A percentile compares a stretch with the other conserved stretches of the same genome.
phyloP scores from a whole-genome alignment of 2,113 vertebrate genomes.

The Leptocoma aspasia region DNA sequence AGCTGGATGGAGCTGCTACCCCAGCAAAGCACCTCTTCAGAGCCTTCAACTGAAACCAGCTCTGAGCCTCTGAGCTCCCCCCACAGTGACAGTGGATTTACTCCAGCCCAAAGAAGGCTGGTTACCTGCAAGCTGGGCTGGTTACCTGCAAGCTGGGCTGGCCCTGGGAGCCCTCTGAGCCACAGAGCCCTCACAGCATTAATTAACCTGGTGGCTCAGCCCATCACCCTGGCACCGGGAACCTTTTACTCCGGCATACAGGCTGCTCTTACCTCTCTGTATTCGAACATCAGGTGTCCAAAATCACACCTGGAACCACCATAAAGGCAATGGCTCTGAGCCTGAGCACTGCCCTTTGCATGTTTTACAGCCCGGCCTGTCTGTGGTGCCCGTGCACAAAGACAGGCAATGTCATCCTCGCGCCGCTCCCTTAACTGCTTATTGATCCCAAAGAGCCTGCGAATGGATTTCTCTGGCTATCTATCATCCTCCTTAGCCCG shows the following conservation, averaged over 20 bases:
- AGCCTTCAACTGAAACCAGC: neutral
- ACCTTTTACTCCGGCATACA: rapidly evolving
- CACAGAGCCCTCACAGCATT: neutral
- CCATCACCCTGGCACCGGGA: rapidly evolving
- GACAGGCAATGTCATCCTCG: conserved; percentile 23
- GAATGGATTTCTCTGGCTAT: neutral
- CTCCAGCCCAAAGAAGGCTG: neutral
- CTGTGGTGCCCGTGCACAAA: neutral
- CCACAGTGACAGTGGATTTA: neutral
- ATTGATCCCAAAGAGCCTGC: conserved; percentile 29
- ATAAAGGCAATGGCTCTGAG: neutral
- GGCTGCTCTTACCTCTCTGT: neutral
- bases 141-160: neutral
- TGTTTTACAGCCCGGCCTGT: neutral
- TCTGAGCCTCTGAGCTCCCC: neutral
- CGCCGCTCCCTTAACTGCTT: neutral
- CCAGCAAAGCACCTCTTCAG: neutral
- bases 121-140: neutral
- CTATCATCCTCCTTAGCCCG: neutral
- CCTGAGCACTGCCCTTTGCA: rapidly evolving
- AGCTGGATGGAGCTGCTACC: neutral
- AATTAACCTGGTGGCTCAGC: neutral
- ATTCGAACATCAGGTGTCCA: neutral
- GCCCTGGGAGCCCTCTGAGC: neutral
- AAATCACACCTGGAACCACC: neutral